Percentiles rank a stretch among this genome's conserved stretches.
Evolutionary conservation across 1,140 invertebrate genomes (phyloP).

Genomic region (Portunus trituberculatus): DNA sequence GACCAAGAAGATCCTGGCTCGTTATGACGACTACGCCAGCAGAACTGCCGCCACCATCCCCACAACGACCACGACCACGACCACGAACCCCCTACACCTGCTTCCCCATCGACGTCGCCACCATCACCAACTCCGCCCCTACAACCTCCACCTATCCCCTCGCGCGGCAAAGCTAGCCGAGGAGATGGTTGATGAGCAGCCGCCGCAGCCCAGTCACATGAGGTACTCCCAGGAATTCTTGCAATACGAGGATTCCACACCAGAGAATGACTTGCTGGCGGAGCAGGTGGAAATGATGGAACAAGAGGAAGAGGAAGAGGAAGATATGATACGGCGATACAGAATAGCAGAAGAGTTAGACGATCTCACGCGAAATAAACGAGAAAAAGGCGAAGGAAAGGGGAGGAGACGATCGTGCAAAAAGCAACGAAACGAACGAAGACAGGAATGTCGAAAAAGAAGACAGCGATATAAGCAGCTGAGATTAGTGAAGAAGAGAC

Average conservation of each 20-base stretch:
- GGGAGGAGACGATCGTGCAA: background rate
- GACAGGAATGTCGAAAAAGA: conserved; percentile 31
- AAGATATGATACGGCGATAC: background rate
- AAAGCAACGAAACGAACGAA: conserved; percentile 2
- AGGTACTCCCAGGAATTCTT: background rate
- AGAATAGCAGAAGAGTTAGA: background rate
- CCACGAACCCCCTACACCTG: background rate
- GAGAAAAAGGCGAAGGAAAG: background rate
- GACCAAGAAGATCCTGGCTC: conserved; percentile 47
- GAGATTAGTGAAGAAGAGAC: conserved; percentile 62
- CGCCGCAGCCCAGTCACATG: background rate
- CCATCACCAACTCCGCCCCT: background rate
- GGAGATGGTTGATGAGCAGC: background rate
- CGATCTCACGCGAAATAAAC: background rate
- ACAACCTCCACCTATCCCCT: background rate
- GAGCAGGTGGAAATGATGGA: background rate
- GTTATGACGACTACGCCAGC: conserved; percentile 34
- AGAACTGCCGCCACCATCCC: background rate
- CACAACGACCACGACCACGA: background rate
- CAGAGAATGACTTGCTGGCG: background rate
- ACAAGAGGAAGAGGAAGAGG: no score
- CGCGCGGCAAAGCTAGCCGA: background rate
- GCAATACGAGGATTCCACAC: background rate
- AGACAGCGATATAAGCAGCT: conserved; percentile 47
- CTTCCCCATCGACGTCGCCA: conserved; percentile 9